Percentiles rank a stretch among this genome's conserved stretches.
Evolutionary conservation across 2,113 vertebrate species (phyloP).

Genomic region (Melanotaenia duboulayi): DNA sequence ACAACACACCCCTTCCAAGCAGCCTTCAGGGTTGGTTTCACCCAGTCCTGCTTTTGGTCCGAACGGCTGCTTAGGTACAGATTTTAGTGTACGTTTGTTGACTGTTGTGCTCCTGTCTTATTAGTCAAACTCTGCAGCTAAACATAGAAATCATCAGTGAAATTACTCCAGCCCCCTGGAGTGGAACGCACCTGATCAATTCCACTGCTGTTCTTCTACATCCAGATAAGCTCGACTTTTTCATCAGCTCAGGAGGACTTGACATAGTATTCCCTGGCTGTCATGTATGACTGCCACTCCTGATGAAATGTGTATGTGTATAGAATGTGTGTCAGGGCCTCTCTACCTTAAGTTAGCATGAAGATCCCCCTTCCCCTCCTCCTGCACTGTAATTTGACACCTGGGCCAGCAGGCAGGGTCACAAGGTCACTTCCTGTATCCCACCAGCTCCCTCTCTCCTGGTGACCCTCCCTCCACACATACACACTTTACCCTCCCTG

Average conservation of each 20-base stretch:
- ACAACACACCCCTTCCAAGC: not conserved
- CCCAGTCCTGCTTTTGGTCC: not conserved
- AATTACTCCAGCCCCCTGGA: not conserved
- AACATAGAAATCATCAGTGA: not conserved
- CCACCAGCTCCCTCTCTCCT: slow-evolving; percentile 64
- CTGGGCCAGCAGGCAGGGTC: slow-evolving; percentile 92
- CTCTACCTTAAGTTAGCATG: slow-evolving; percentile 56
- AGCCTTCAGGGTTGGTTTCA: not conserved
- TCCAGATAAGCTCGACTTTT: not conserved
- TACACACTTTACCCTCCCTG: slow-evolving; percentile 55
- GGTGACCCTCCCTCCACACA: slow-evolving; percentile 25
- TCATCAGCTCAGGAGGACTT: slow-evolving; percentile 16
- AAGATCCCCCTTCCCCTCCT: slow-evolving; percentile 21
- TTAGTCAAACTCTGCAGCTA: not conserved
- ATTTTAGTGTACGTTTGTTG: not conserved
- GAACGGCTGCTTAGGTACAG: slow-evolving; percentile 4
- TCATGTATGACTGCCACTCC: slow-evolving; percentile 34
- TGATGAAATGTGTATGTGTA: slow-evolving; percentile 18
- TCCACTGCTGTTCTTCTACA: not conserved
- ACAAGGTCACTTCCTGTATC: slow-evolving; percentile 95
- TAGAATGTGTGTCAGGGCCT: slow-evolving; percentile 39
- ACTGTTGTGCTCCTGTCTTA: not conserved
- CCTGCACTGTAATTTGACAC: slow-evolving; percentile 68
- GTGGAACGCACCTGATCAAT: not conserved
- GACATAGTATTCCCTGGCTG: not conserved